Percentiles rank a stretch among this genome's conserved stretches.
phyloP scores from a whole-genome alignment of 2,888 invertebrate genomes.

The Stenoptilia bipunctidactyla region DNA sequence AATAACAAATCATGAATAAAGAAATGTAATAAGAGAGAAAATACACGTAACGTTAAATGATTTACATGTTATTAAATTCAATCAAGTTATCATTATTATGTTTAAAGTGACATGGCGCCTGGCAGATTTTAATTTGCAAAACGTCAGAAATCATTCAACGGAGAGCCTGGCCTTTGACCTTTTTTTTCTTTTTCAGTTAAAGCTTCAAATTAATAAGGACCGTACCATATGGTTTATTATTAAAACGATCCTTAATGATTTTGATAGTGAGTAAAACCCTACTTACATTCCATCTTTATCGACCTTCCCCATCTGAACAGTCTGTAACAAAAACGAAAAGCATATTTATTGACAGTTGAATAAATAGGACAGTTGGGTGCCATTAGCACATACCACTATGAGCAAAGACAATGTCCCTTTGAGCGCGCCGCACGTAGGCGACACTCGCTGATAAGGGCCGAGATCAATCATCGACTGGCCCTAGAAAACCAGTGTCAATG shows the following conservation, averaged over 20 bases:
- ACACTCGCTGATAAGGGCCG: conserved; percentile 59
- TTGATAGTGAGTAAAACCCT: neutral
- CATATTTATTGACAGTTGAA: conserved; percentile 9
- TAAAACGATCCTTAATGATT: no score
- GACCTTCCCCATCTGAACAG: conserved; percentile 27
- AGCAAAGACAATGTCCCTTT: conserved; percentile 59
- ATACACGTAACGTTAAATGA: neutral
- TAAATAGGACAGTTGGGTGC: conserved; percentile 14
- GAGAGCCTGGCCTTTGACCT: conserved; percentile 14
- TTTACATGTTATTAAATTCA: neutral
- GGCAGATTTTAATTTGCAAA: conserved; percentile 26
- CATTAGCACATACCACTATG: conserved; percentile 45
- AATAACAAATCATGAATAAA: no score
- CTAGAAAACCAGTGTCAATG: conserved; percentile 62
- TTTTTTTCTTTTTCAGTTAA: neutral
- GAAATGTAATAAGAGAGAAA: no score
- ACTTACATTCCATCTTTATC: conserved; percentile 47
- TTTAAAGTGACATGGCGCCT: neutral
- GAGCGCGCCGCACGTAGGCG: conserved; percentile 63
- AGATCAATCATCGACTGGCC: conserved; percentile 65
- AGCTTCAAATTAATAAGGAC: no score
- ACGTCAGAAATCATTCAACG: conserved; percentile 16
- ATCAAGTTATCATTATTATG: neutral
- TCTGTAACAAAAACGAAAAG: conserved; percentile 46
- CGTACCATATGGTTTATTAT: no score